phyloP scores from a whole-genome alignment of 2,888 invertebrate genomes.

The Phengaris alcon region DNA sequence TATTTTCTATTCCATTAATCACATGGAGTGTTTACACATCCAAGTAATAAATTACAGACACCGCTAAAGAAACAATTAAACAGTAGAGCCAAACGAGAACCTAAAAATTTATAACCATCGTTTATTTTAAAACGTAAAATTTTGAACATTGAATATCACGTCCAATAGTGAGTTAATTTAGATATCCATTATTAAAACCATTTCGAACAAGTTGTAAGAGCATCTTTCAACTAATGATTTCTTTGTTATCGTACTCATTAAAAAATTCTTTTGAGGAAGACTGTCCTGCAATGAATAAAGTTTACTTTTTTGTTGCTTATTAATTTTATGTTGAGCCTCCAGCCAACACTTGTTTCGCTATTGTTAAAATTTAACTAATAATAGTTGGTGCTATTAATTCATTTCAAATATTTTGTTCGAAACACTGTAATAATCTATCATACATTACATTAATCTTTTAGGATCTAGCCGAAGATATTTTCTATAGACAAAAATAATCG shows the following conservation, averaged over 20 bases:
- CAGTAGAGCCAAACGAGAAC: slow-evolving; percentile 17
- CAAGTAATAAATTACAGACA: slow-evolving; percentile 16
- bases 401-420: too few relatives aligned
- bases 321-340: neutral
- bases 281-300: neutral
- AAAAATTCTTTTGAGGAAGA: too few relatives aligned
- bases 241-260: too few relatives aligned
- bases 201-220: neutral
- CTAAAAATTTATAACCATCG: neutral
- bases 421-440: too few relatives aligned
- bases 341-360: too few relatives aligned
- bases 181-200: neutral
- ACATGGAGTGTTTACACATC: slow-evolving; percentile 6
- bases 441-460: too few relatives aligned
- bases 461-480: neutral
- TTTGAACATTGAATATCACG: too few relatives aligned
- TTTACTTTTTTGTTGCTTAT: neutral
- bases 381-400: too few relatives aligned
- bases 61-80: slow-evolving; percentile 24
- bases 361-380: too few relatives aligned
- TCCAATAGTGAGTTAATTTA: slow-evolving; percentile 5
- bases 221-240: neutral
- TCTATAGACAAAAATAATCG: neutral
- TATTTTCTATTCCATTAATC: neutral
- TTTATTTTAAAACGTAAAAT: slow-evolving; percentile 1